Evolutionary conservation across 1,140 invertebrate genomes (phyloP).

Genomic region (Bombus picipes): DNA sequence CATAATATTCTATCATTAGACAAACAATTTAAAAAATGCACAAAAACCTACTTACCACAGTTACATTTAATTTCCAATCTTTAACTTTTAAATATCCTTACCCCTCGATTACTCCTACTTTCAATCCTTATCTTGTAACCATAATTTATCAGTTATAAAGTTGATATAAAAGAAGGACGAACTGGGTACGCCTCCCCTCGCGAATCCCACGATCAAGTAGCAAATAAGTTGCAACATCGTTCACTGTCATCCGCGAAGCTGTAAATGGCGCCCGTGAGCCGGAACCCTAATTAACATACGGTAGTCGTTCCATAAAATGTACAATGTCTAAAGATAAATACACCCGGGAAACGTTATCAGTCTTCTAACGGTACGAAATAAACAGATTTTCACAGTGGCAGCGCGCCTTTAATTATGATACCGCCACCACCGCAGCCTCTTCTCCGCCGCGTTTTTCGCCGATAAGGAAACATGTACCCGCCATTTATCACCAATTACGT

Average conservation of each 20-base stretch:
- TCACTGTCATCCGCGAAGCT: background rate
- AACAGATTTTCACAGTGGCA: conserved; percentile 55
- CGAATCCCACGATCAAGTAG: background rate
- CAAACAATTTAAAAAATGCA: too few relatives aligned
- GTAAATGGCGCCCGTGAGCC: background rate
- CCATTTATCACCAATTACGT: conserved; percentile 61
- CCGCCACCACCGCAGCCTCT: background rate
- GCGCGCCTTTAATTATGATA: conserved; percentile 50
- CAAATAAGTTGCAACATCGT: background rate
- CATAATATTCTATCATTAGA: too few relatives aligned
- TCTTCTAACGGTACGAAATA: conserved; percentile 54
- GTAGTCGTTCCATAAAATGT: background rate
- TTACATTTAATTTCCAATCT: too few relatives aligned
- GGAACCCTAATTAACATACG: conserved; percentile 53
- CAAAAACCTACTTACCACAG: too few relatives aligned
- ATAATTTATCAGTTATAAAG: background rate
- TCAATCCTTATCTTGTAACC: background rate
- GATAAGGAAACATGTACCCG: conserved; percentile 54
- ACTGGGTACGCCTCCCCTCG: background rate
- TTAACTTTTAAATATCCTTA: background rate
- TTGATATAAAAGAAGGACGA: background rate
- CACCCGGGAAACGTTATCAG: conserved; percentile 38
- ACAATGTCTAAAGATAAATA: conserved; percentile 44
- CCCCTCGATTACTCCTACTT: accelerated
- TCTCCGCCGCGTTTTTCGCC: background rate